Evolutionary conservation across 2,888 invertebrate genomes (phyloP), one percentile per base, ranked within the genome.

Genomic region (Julus scandinavius): DNA sequence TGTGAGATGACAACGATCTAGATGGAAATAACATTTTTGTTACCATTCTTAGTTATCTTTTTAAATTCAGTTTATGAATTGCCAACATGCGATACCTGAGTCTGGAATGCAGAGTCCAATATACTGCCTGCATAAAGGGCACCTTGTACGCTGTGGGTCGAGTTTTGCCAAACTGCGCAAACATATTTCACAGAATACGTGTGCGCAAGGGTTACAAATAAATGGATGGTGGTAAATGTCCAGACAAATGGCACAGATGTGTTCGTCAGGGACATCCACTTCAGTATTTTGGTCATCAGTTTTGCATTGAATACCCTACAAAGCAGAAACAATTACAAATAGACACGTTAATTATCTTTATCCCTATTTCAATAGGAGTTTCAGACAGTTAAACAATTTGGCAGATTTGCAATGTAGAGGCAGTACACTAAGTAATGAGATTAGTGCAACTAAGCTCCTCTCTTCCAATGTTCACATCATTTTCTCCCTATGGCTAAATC

Each of bases 111-210:
- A 86, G n/a, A 86, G n/a, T 17, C 89, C 89, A 45, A 90, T 90
- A 9, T 88, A 88, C 63, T 87, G 86, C 40, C 90, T 87, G 85
- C 90, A 90, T n/a, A 90, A 87, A n/a, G 90, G 90, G 85, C 90
- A 90, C 20, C 83, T 85, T 7, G 90, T 90, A 63, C 89, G 85
- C 84, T 89, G 89, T 83, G 90, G 89, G 54, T 89, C 88, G n/a
- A 89, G 89, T 38, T 83, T 88, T 13, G 89, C 90, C 17, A 90
- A 83, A 13, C 90, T 87, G 11, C 90, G 83, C 20, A 90, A 72
- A 72, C 90, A 90, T n/a, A 90, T 89, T 85, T 90, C 90, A 87
- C 90, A 90, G 87, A 90, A 90, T 41, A 89, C 89, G 63, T 90
- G 90, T 9, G 87, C 29, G 86, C 90, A 90, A 4, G 90, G 90